Evolutionary conservation across 2,113 vertebrate species (phyloP), one percentile per base, ranked within the genome.

Genomic region (Notothenia rossii): DNA sequence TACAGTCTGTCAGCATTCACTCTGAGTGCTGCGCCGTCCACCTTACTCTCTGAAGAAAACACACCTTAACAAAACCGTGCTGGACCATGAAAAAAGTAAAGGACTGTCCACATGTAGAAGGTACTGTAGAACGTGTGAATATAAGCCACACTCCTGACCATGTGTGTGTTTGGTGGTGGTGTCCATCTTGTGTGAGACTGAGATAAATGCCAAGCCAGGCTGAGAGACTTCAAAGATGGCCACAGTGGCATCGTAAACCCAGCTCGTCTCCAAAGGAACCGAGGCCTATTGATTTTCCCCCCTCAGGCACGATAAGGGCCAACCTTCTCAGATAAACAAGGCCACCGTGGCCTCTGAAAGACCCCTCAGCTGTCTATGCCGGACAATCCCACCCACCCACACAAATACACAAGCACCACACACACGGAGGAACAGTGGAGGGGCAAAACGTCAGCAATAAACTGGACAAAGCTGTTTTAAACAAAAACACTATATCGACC

Each of bases 261-360:
- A 80, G 82, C 74, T 75, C 51, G 75, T 83, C 92, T 93, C 85
- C 63, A 72, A 88, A 88, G 84, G 89, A 88, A 85, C 90, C 72
- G 69, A 87, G 89, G 86, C 85, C 88, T 91, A 93, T 94, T 91
- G 93, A 94, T 94, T 93, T 86, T 53, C 70, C 7, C 75, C 80
- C 87, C 87, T 84, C 81, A 89, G 89, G 89, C 86, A 88, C 79
- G 83, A 93, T 92, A 93, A 94, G 90, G 90, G 83, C 86, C 89
- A 89, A 87, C 90, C 83, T 89, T 83, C 90, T 85, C 79, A 90
- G 89, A 93, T 91, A 94, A 93, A 94, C 92, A 93, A 93, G 92
- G 91, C 91, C 89, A 83, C 88, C 60, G 79, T 85, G 88, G 90
- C 84, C 89, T 89, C 83, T 84, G 77, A 86, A 82, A 89, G 91